Base-by-base conservation (phyloP, 2,113 vertebrate genomes). In the Etia nguti region DNA sequence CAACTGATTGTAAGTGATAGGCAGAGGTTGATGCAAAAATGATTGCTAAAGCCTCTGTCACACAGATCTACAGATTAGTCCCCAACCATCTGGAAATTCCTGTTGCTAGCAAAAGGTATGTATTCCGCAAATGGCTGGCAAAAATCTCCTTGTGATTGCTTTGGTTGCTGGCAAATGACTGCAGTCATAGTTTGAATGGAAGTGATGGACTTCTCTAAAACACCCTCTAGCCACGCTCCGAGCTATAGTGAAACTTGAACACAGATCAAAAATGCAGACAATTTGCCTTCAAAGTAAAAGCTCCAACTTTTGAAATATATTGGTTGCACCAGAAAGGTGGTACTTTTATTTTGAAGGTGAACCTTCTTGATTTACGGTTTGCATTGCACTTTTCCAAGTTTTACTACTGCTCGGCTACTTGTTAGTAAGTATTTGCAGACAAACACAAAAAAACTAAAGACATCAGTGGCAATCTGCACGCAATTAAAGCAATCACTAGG, bases 21-120 rank as follows among this genome's bases (percentile, higher is more conserved):
- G n/a, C 0, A 0, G 22, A 46, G 13, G 65, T 73, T 43, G 38
- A 26, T 18, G 0, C 65, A 73, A 70, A 70, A 70, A 24, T 16
- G 8, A 70, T 0, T 24, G 3, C 38, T 13, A 70, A 70, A 24
- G 65, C 36, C 8, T 43, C 38, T 10, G 38, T 70, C 65, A 16
- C 65, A 70, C n/a, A 43, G 38, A 4, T 43, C 36, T 70, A 16
- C 6, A 24, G 65, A 70, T 41, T 24, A 24, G 5, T 15, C 38
- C 0, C 4, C n/a, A 15, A 70, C 65, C n/a, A 43, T 70, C 1
- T 41, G 34, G 60, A 38, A 65, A 38, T 10, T 22, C 20, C 0
- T 2, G 34, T 0, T 38, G 34, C 34, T 2, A 68, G 11, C 10
- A 0, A 38, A 38, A 68, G 34, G 6, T 8, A 68, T 68, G 34